Conservation (phyloP, 2,888 invertebrate genomes). For the Leucozona laternaria region DNA sequence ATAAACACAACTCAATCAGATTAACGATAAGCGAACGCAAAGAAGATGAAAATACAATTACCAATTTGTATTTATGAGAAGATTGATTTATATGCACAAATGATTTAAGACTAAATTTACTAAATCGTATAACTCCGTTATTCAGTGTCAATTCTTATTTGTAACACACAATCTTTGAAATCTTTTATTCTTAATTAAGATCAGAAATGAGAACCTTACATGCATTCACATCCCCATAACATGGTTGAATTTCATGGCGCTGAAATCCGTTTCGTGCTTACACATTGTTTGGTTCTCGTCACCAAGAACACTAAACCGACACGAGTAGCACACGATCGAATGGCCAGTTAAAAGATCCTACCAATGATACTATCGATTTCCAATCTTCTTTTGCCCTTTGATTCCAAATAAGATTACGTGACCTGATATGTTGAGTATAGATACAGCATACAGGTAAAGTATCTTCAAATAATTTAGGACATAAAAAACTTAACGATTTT, state of each 20-base stretch:
- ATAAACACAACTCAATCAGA: too few relatives aligned
- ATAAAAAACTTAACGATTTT: slow-evolving; percentile 23
- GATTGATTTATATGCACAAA: too few relatives aligned
- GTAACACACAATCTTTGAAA: neutral
- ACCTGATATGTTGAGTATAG: neutral
- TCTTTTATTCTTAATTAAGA: neutral
- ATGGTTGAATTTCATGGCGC: neutral
- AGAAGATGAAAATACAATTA: too few relatives aligned
- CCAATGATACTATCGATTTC: slow-evolving; percentile 52
- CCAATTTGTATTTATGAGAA: too few relatives aligned
- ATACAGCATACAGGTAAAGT: neutral
- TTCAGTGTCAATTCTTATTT: neutral
- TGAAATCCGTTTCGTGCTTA: slow-evolving; percentile 30
- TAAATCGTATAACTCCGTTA: neutral
- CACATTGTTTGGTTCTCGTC: slow-evolving; percentile 46
- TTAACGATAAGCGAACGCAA: too few relatives aligned
- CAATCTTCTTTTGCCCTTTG: slow-evolving; percentile 43
- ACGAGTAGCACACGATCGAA: slow-evolving; percentile 71
- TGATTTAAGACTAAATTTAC: neutral
- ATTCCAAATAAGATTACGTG: slow-evolving; percentile 23
- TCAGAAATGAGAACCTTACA: neutral
- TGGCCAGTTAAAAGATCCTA: slow-evolving; percentile 69
- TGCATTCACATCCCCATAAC: neutral
- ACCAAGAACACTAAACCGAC: slow-evolving; percentile 41
- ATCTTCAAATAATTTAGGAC: slow-evolving; percentile 1